These are phyloP conservation scores for Ecdyonurus torrentis DNA, from an alignment of 2,888 invertebrate genomes.

Conservation along the genomic window DNA sequence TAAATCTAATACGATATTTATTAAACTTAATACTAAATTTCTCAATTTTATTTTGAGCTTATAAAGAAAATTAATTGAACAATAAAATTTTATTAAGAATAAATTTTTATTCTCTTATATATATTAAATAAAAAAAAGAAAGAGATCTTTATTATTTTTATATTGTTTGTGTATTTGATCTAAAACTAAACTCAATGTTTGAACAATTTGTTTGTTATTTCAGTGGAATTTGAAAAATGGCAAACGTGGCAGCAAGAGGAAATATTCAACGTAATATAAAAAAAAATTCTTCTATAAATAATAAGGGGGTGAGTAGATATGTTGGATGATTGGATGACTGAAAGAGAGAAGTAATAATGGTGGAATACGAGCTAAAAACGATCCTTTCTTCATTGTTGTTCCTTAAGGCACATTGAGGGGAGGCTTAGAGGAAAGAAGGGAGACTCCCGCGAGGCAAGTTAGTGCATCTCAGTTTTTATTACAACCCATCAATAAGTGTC, in stretches of 20 bases:
- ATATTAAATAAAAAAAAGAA: too few relatives aligned
- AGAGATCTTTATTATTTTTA: too few relatives aligned
- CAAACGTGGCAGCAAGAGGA: neutral
- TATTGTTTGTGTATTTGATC: too few relatives aligned
- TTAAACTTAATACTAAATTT: too few relatives aligned
- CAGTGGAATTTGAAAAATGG: neutral
- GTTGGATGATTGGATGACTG: neutral
- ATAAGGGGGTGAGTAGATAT: neutral
- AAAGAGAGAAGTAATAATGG: neutral
- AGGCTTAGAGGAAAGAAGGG: neutral
- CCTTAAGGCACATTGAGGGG: neutral
- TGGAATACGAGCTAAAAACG: neutral
- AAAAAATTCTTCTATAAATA: neutral
- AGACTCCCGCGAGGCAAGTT: neutral
- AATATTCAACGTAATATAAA: neutral
- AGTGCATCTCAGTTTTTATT: neutral
- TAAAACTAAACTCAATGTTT: too few relatives aligned
- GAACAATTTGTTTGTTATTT: neutral
- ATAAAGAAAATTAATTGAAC: too few relatives aligned
- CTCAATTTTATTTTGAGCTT: too few relatives aligned
- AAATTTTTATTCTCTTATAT: too few relatives aligned
- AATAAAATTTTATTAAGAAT: too few relatives aligned
- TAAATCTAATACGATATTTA: too few relatives aligned
- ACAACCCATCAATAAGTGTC: neutral
- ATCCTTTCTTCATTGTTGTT: neutral